Conservation (phyloP, 2,797 vertebrate genomes). For the Sebastes oblongus region DNA sequence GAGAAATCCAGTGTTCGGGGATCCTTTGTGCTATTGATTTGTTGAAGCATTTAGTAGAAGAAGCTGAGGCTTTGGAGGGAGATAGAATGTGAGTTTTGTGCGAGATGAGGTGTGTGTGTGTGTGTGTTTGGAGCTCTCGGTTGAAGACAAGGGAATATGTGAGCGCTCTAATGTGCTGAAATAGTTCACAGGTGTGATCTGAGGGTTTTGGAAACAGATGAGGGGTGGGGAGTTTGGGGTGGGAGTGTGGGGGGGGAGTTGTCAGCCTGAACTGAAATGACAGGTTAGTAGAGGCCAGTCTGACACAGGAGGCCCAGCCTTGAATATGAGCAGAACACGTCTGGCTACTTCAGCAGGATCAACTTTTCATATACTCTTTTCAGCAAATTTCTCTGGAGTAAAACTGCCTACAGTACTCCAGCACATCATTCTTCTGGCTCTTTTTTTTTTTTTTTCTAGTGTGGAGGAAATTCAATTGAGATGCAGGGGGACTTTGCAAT, state of each 20-base stretch:
- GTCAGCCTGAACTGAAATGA: conserved; percentile 66
- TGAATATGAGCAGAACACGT: conserved; percentile 38
- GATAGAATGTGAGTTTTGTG: conserved; percentile 49
- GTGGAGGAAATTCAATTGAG: conserved; percentile 26
- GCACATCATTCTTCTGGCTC: conserved; percentile 17
- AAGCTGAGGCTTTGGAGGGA: conserved; percentile 47
- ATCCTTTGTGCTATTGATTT: conserved; percentile 65
- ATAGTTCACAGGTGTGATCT: conserved; percentile 82
- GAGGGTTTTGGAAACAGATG: conserved; percentile 70
- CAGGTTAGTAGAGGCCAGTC: conserved; percentile 66
- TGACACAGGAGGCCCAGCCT: conserved; percentile 45
- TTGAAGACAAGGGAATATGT: conserved; percentile 49
- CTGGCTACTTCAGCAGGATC: conserved; percentile 36
- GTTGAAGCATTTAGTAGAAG: conserved; percentile 63
- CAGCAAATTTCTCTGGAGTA: conserved; percentile 42
- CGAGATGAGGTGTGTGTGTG: conserved; percentile 27
- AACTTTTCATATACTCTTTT: conserved; percentile 35
- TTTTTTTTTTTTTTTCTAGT: neutral
- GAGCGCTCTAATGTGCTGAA: conserved; percentile 74
- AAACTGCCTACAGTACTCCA: conserved; percentile 12
- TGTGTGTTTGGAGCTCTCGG: conserved; percentile 27
- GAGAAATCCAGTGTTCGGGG: conserved; percentile 49
- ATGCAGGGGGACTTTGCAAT: conserved; percentile 31
- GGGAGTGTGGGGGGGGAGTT: neutral
- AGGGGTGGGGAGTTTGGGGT: conserved; percentile 10